These are phyloP conservation scores for Typhlichthys subterraneus DNA, from an alignment of 2,797 vertebrate species.

Conservation along the genomic window DNA sequence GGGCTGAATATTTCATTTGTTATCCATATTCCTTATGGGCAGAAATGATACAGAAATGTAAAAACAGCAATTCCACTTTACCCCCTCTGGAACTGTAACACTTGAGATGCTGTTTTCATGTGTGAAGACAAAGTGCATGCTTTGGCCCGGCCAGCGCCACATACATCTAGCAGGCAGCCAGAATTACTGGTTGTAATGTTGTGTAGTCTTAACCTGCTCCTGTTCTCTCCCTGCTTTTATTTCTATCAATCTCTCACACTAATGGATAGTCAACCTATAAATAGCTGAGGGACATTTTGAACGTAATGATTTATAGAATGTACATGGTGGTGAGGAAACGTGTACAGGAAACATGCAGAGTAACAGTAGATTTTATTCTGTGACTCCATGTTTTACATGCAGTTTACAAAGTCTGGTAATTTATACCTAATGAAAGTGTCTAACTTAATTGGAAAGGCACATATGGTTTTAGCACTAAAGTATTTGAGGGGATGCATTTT, in stretches of 20 bases:
- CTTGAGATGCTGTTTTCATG: slow-evolving; percentile 80
- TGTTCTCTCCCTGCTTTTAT: slow-evolving; percentile 60
- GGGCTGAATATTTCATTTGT: slow-evolving; percentile 91
- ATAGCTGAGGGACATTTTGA: slow-evolving; percentile 44
- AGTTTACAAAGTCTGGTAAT: background rate
- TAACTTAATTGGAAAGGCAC: background rate
- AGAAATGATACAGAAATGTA: slow-evolving; percentile 85
- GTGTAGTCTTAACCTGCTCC: slow-evolving; percentile 74
- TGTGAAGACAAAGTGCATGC: slow-evolving; percentile 80
- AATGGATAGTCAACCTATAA: slow-evolving; percentile 54
- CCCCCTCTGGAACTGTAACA: slow-evolving; percentile 81
- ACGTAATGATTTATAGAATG: slow-evolving; percentile 56
- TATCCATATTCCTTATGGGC: slow-evolving; percentile 91
- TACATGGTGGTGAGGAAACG: slow-evolving; percentile 34
- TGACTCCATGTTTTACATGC: background rate
- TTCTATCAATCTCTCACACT: slow-evolving; percentile 67
- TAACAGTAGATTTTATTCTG: slow-evolving; percentile 11
- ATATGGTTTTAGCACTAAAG: background rate
- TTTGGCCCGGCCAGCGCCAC: slow-evolving; percentile 69
- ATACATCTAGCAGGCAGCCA: slow-evolving; percentile 81
- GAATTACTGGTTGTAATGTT: slow-evolving; percentile 83
- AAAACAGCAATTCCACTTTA: slow-evolving; percentile 83
- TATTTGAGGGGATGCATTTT: too few relatives aligned
- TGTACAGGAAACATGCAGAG: slow-evolving; percentile 26
- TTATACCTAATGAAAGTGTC: background rate